Base-by-base conservation (phyloP, 2,888 invertebrate species). In the Blastobasis adustella region DNA sequence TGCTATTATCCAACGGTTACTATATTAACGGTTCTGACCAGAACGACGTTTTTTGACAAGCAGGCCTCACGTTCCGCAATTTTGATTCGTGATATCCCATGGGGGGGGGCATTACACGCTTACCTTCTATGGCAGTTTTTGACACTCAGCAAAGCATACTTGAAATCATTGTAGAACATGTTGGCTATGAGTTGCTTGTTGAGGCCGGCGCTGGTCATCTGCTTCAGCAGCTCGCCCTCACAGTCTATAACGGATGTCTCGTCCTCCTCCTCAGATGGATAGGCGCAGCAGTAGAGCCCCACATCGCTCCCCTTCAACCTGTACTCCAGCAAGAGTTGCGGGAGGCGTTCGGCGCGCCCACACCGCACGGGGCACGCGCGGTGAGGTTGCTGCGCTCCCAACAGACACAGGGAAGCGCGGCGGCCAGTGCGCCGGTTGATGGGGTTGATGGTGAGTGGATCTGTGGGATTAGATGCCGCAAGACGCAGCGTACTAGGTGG, bases 151-250 rank as follows among this genome's bases (percentile, higher is more conserved):
- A 23, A 4, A 42, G 41, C 46, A 66, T 74, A 92, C 92, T 94
- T 92, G 73, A 95, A 99, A 84, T 99, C 99, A 55, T 92, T 91
- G 77, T 98, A 97, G 77, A 98, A 99, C 94, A 99, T 96, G 69
- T 97, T 96, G 0, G 92, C 91, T 70, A 97, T 92, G 5, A 99
- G 90, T 50, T 92, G 92, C 71, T 94, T 96, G 75, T 97, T 98
- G 47, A 98, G 92, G 55, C 95, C 95, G 0, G 97, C 97, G 37
- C 92, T 91, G 0, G 90, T 89, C 97, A 99, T 98, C 73, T 98
- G 96, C 62, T 94, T 95, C 47, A 99, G 83, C 58, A 98, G 91
- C 10, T 97, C 96, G 9, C n/a, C n/a, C n/a, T n/a, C n/a, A n/a
- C n/a, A n/a, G n/a, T n/a, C n/a, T n/a, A n/a, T n/a, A n/a, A n/a